These are phyloP conservation scores for Phalanger gymnotis DNA, from an alignment of 2,797 vertebrate genomes.

Conservation along the genomic window DNA sequence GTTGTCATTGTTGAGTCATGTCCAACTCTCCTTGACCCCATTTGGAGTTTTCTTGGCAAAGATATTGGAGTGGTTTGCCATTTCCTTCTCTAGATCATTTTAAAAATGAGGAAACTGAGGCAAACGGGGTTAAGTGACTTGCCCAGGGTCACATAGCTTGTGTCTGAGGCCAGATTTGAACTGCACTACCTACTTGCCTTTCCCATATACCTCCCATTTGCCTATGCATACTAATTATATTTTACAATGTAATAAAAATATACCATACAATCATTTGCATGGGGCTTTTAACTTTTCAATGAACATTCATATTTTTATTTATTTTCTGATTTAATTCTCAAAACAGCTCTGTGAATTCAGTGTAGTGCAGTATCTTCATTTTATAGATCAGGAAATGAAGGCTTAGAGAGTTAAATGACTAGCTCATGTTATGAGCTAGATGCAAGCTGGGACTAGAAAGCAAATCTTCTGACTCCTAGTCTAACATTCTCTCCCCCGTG, in stretches of 20 bases:
- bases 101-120: background rate
- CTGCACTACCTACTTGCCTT: background rate
- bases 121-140: background rate
- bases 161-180: background rate
- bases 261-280: background rate
- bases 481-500: background rate
- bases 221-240: background rate
- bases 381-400: background rate
- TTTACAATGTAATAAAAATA: slow-evolving; percentile 26
- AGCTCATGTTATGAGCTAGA: background rate
- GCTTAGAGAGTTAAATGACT: background rate
- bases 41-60: background rate
- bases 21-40: background rate
- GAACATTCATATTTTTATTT: slow-evolving; percentile 19
- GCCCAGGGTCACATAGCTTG: background rate
- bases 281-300: slow-evolving; percentile 14
- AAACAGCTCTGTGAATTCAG: background rate
- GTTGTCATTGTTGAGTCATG: background rate
- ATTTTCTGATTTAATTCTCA: slow-evolving; percentile 9
- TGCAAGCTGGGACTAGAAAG: background rate
- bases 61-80: background rate
- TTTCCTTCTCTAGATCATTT: background rate
- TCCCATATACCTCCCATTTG: background rate
- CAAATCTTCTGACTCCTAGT: background rate
- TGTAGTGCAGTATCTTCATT: background rate